Percentiles rank a stretch among this genome's conserved stretches.
Conservation (phyloP, 2,113 vertebrate species). For the Anguilla rostrata region DNA sequence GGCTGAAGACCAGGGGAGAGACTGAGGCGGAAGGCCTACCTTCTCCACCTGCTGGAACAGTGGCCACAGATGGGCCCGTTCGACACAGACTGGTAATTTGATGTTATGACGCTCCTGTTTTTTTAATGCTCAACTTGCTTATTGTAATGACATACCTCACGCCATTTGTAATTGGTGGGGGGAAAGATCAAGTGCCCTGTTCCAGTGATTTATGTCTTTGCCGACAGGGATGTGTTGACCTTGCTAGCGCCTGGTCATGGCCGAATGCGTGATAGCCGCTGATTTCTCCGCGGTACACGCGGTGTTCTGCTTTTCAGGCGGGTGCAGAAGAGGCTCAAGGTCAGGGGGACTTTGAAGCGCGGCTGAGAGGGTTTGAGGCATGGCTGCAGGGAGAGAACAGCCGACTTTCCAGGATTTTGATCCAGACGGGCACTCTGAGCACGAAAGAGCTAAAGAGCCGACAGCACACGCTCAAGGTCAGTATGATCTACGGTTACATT, state of each 20-base stretch:
- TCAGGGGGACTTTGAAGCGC: constrained; percentile 27
- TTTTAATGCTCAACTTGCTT: not conserved
- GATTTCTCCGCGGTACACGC: not conserved
- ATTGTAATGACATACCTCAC: not conserved
- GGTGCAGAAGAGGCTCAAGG: not conserved
- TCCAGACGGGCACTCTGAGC: constrained; percentile 37
- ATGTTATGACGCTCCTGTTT: not conserved
- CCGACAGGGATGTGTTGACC: not conserved
- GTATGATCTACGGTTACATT: constrained; percentile 21
- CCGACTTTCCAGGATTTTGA: constrained; percentile 66
- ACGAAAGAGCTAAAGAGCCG: constrained; percentile 56
- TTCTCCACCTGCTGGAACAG: not conserved
- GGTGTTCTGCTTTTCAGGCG: constrained; percentile 42
- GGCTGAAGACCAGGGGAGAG: not conserved
- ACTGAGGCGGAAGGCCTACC: not conserved
- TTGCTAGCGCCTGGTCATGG: not conserved
- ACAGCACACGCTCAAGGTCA: constrained; percentile 74
- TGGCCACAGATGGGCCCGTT: constrained; percentile 3
- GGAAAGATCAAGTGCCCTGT: not conserved
- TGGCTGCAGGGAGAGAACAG: constrained; percentile 78
- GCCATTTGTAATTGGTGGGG: not conserved
- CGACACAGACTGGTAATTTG: constrained; percentile 35
- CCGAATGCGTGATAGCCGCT: not conserved
- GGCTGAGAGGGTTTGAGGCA: constrained; percentile 69
- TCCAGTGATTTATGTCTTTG: not conserved